A percentile compares a stretch with the other conserved stretches of the same genome.
These are phyloP conservation scores for Cathartes aura DNA, from an alignment of 2,113 vertebrate genomes.

Conservation along the genomic window DNA sequence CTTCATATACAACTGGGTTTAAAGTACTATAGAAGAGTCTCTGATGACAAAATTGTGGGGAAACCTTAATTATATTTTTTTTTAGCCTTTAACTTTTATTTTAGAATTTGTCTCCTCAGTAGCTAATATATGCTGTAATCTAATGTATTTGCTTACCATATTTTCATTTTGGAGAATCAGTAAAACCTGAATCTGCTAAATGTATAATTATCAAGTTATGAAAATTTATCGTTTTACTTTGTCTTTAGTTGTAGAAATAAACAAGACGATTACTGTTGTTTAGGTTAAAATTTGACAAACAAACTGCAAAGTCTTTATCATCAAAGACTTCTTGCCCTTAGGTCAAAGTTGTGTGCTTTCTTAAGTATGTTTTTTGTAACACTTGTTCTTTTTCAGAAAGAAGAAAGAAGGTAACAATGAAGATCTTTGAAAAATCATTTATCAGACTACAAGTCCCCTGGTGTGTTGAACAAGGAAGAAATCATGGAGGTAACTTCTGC, in stretches of 20 bases:
- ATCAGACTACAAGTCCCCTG: conserved; percentile 59
- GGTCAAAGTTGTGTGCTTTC: conserved; percentile 47
- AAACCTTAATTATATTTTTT: neutral
- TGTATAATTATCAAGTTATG: neutral
- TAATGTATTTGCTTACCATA: neutral
- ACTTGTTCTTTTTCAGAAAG: conserved; percentile 39
- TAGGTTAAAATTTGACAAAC: neutral
- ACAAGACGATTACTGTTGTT: neutral
- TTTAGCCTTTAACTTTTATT: neutral
- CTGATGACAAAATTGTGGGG: neutral
- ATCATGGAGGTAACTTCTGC: conserved; percentile 69
- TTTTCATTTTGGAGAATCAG: neutral
- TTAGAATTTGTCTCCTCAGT: neutral
- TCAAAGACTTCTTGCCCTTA: conserved; percentile 41
- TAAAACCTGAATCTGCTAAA: neutral
- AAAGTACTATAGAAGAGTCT: neutral
- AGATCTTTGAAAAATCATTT: conserved; percentile 68
- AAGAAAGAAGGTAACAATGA: conserved; percentile 54
- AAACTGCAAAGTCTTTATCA: neutral
- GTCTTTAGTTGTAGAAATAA: neutral
- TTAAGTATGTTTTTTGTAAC: conserved; percentile 58
- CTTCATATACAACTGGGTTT: neutral
- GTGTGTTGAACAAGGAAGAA: conserved; percentile 68
- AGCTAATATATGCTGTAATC: neutral
- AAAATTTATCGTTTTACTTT: neutral